Evolutionary conservation across 2,113 vertebrate genomes (phyloP).

Genomic region (Budorcas taxicolor): DNA sequence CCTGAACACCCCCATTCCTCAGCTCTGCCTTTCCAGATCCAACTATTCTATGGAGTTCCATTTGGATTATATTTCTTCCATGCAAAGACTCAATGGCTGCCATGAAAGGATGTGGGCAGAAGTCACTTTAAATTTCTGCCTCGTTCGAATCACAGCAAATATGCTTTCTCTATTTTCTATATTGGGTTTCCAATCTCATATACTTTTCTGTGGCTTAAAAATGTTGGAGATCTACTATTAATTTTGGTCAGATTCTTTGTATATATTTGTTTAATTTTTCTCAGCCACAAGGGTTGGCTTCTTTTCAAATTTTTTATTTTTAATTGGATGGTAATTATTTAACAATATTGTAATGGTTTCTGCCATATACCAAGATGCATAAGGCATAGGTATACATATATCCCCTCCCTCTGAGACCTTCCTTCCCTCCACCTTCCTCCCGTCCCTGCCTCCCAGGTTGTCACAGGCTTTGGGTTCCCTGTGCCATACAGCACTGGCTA

Average conservation of each 20-base stretch:
- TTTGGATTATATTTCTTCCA: neutral
- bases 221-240: neutral
- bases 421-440: neutral
- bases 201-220: neutral
- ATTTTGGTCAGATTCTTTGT: neutral
- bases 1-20: neutral
- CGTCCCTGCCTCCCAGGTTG: accelerated
- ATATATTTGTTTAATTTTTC: neutral
- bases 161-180: neutral
- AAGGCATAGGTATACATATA: neutral
- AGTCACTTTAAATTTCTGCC: neutral
- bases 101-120: neutral
- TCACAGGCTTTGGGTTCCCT: neutral
- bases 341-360: neutral
- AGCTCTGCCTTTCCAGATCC: neutral
- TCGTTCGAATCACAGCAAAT: neutral
- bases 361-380: neutral
- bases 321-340: neutral
- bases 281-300: neutral
- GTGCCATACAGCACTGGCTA: neutral
- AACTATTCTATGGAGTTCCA: neutral
- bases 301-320: neutral
- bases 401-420: neutral
- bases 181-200: neutral
- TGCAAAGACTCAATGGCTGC: neutral